Evolutionary conservation across 2,888 invertebrate genomes (phyloP), one percentile per base, ranked within the genome.

Genomic region (Argyresthia goedartella): DNA sequence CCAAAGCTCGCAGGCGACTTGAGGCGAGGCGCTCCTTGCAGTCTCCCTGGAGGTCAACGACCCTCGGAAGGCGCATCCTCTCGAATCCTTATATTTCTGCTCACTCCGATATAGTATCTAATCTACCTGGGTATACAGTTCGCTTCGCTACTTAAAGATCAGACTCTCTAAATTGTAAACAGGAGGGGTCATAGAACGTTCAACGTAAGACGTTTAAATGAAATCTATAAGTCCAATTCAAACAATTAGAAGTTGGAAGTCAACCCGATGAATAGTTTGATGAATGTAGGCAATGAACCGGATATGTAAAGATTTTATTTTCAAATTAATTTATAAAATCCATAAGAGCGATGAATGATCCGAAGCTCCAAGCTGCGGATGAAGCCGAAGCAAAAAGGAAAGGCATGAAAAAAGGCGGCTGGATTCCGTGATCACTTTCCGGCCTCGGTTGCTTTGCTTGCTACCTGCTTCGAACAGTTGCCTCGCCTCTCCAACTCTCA

Each of bases 21-120:
- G 43, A 51, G 39, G 42, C 48, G 48, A 49, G 50, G 44, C 36
- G 49, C 49, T 77, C 70, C 70, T 65, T 72, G 76, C 75, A 76
- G 71, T 75, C 70, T 69, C 70, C 67, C 68, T 65, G 64, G 61
- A 66, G 81, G 75, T 77, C 75, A 66, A 67, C 73, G 77, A 81
- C 73, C 84, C 62, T 65, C 59, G 60, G 59, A 65, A 72, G 70
- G 67, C 76, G 74, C 72, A 76, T 76, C 77, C 76, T 69, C 69
- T 76, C 76, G 73, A 78, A 82, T 77, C 74, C 78, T 79, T 76
- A 76, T 25, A 25, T 75, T 69, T 63, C 49, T 46, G 65, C 60
- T 56, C 57, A 61, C 57, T 59, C 61, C 56, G 57, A 58, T 61
- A 58, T 56, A 57, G 57, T 65, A 63, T 25, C n/a, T n/a, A n/a